phyloP scores from a whole-genome alignment of 1,140 invertebrate genomes.

The Agraylea sexmaculata region DNA sequence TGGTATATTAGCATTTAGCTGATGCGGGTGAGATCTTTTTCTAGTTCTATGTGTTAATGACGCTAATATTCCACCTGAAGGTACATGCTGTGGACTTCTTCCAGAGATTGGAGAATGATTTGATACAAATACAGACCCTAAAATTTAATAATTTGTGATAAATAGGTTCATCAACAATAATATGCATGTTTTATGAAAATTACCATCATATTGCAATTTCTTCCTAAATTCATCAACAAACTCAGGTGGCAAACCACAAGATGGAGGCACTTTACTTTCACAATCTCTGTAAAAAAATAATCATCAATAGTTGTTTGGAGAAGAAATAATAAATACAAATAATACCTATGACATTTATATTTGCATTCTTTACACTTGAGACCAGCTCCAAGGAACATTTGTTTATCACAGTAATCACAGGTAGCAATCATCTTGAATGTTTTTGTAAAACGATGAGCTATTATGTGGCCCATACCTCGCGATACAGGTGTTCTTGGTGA shows the following conservation, averaged over 20 bases:
- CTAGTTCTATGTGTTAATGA: slow-evolving; percentile 30
- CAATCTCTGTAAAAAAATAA: slow-evolving; percentile 56
- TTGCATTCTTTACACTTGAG: slow-evolving; percentile 93
- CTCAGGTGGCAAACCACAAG: slow-evolving; percentile 77
- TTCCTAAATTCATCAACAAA: slow-evolving; percentile 70
- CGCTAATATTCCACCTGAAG: slow-evolving; percentile 18
- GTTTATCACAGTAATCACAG: slow-evolving; percentile 84
- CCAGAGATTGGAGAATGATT: slow-evolving; percentile 19
- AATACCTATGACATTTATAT: slow-evolving; percentile 71
- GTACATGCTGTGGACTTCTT: slow-evolving; percentile 17
- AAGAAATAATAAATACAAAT: slow-evolving; percentile 1
- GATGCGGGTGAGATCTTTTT: slow-evolving; percentile 46
- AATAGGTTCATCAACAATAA: not conserved
- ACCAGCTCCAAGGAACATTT: slow-evolving; percentile 74
- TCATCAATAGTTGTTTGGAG: not conserved
- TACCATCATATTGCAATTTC: slow-evolving; percentile 50
- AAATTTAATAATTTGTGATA: not conserved
- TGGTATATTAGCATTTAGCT: slow-evolving; percentile 43
- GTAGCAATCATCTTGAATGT: slow-evolving; percentile 79
- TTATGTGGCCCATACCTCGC: slow-evolving; percentile 78
- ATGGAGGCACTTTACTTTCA: slow-evolving; percentile 79
- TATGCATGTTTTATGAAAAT: too few relatives aligned
- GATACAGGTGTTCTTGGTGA: slow-evolving; percentile 62
- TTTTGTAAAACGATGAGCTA: slow-evolving; percentile 82
- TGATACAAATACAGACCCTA: slow-evolving; percentile 5